These are phyloP conservation scores for Camponotus pennsylvanicus DNA, from an alignment of 1,140 invertebrate species.

Conservation along the genomic window DNA sequence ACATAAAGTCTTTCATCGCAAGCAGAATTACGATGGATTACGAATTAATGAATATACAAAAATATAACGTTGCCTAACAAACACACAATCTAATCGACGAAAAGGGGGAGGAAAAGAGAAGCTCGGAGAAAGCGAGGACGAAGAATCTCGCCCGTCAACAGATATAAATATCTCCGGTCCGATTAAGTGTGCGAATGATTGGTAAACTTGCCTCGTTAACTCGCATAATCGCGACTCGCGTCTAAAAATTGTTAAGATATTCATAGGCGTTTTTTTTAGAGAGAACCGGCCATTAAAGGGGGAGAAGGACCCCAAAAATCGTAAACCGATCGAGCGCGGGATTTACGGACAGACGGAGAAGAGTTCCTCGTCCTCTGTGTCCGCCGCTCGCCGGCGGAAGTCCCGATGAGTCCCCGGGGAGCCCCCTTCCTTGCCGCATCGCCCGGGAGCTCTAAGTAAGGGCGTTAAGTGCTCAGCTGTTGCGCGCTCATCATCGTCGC, in stretches of 20 bases:
- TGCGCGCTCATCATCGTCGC: slow-evolving; percentile 66
- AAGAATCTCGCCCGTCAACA: slow-evolving; percentile 3
- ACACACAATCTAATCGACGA: slow-evolving; percentile 49
- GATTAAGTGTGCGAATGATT: neutral
- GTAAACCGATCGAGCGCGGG: slow-evolving; percentile 50
- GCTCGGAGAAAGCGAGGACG: neutral
- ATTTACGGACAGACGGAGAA: slow-evolving; percentile 63
- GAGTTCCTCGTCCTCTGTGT: neutral
- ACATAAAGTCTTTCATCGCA: slow-evolving; percentile 21
- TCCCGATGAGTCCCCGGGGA: slow-evolving; percentile 77
- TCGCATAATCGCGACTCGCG: neutral
- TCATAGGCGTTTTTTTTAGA: neutral
- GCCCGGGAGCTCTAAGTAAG: neutral
- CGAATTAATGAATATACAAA: slow-evolving; percentile 39
- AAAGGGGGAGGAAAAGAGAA: neutral
- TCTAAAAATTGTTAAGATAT: slow-evolving; percentile 6
- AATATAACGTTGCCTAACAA: slow-evolving; percentile 38
- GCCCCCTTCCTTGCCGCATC: slow-evolving; percentile 32
- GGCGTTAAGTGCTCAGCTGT: slow-evolving; percentile 83
- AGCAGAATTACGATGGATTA: slow-evolving; percentile 38
- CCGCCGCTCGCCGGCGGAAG: slow-evolving; percentile 75
- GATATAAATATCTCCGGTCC: slow-evolving; percentile 25
- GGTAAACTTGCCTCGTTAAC: slow-evolving; percentile 21
- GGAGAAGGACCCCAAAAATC: slow-evolving; percentile 18
- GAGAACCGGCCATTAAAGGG: slow-evolving; percentile 9